Evolutionary conservation across 2,797 vertebrate species (phyloP), one percentile per base, ranked within the genome.

Genomic region (Lepus townsendii): DNA sequence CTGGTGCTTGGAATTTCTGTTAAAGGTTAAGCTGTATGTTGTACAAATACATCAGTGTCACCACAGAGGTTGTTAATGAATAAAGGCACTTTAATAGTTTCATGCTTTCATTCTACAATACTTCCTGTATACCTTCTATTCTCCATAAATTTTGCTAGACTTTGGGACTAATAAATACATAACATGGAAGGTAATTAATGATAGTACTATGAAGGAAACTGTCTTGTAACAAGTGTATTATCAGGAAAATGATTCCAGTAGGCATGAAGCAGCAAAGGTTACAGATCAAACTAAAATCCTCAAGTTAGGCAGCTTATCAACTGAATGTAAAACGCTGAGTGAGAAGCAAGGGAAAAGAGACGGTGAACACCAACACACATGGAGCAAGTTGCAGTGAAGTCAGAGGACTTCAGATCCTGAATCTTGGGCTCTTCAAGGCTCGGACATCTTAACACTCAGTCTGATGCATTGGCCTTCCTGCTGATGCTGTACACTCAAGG

Each of bases 391-490:
- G 14, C 0, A 22, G 1, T 5, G 11, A 65, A 4, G 32, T 35
- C 19, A 24, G 8, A 88, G 1, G 19, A 24, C 12, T 52, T 71
- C 27, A 2, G 1, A n/a, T 4, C 7, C 9, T n/a, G 9, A 50
- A 38, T 35, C 4, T 47, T 14, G 9, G 26, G 0, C 1, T 4
- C 7, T 26, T 27, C 3, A 3, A 0, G n/a, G 20, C 3, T 63
- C 32, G n/a, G 2, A 16, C 68, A 69, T 69, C 68, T 22, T 7
- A 62, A 63, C 8, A 1, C 19, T 77, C 50, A 4, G 7, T 78
- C 50, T 93, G 30, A 8, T 38, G n/a, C 1, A 1, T 3, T 8
- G 0, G 0, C 20, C n/a, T 77, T 90, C 24, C 7, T 38, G 13
- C 1, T 83, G 16, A 65, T n/a, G 20, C 4, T 52, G 3, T 4